phyloP scores from a whole-genome alignment of 2,113 vertebrate genomes.

The Ranitomeya variabilis region DNA sequence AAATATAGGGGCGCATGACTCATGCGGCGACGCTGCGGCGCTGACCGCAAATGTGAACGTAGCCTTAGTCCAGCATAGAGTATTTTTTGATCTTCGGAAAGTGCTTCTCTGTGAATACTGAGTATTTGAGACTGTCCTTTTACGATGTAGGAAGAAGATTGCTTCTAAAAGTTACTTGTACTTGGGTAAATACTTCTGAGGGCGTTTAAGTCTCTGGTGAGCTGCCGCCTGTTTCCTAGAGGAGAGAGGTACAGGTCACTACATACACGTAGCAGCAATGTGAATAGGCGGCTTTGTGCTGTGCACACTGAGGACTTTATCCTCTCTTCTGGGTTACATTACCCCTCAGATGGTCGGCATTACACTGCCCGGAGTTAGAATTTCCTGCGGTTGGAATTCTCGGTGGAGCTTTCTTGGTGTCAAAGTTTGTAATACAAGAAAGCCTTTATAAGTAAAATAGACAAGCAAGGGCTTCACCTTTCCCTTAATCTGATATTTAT shows the following conservation, averaged over 20 bases:
- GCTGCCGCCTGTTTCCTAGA: slow-evolving; percentile 25
- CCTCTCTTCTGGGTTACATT: slow-evolving; percentile 12
- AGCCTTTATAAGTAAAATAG: slow-evolving; percentile 18
- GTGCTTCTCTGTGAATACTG: neutral
- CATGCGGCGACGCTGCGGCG: too few relatives aligned
- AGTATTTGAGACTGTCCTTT: neutral
- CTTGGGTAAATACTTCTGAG: neutral
- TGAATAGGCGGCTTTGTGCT: slow-evolving; percentile 54
- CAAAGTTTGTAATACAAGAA: slow-evolving; percentile 43
- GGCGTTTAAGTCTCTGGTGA: neutral
- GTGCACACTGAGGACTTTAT: slow-evolving; percentile 28
- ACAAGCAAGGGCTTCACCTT: neutral
- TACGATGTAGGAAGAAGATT: neutral
- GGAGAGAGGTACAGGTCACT: slow-evolving; percentile 6
- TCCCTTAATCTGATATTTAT: neutral
- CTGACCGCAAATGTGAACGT: too few relatives aligned
- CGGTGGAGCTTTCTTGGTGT: slow-evolving; percentile 22
- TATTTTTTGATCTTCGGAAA: neutral
- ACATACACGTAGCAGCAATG: neutral
- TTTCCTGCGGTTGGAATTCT: slow-evolving; percentile 42
- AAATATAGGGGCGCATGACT: too few relatives aligned
- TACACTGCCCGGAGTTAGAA: slow-evolving; percentile 23
- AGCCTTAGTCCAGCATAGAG: neutral
- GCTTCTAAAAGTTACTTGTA: neutral
- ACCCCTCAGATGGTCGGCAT: neutral